A percentile compares a stretch with the other conserved stretches of the same genome.
Evolutionary conservation across 2,797 vertebrate species (phyloP).

Genomic region (Peromyscus nudipes): DNA sequence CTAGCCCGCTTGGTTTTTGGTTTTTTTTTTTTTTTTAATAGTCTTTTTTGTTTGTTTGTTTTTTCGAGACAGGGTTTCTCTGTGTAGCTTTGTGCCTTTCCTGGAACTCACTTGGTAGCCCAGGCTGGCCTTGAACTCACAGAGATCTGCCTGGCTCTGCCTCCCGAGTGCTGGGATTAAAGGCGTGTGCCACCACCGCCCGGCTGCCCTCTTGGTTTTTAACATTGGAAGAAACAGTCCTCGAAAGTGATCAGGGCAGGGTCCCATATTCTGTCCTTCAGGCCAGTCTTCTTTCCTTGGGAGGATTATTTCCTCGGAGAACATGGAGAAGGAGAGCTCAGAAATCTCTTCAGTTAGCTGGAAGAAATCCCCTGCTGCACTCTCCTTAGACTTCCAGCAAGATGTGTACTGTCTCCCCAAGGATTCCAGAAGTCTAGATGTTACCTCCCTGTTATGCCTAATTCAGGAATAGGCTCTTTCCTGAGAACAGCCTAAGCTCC

Average conservation of each 20-base stretch:
- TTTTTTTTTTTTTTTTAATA: too few relatives aligned
- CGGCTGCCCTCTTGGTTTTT: neutral
- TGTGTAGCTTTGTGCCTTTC: too few relatives aligned
- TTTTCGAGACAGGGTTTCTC: too few relatives aligned
- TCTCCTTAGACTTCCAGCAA: neutral
- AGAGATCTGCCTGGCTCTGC: too few relatives aligned
- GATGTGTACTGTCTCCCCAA: neutral
- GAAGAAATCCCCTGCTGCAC: neutral
- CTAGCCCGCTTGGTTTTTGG: too few relatives aligned
- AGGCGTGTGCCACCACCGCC: too few relatives aligned
- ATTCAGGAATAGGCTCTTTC: neutral
- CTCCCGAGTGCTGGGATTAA: too few relatives aligned
- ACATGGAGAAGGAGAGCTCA: neutral
- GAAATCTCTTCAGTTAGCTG: neutral
- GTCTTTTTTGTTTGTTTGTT: too few relatives aligned
- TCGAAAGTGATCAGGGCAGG: constrained; percentile 3
- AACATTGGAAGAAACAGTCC: constrained; percentile 52
- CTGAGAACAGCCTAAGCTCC: neutral
- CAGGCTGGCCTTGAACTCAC: too few relatives aligned
- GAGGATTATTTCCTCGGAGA: neutral
- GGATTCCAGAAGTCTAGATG: neutral
- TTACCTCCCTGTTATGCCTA: neutral
- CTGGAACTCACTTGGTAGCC: too few relatives aligned
- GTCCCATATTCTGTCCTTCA: neutral
- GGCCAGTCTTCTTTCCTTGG: constrained; percentile 5